Percentiles rank a stretch among this genome's conserved stretches.
Conservation (phyloP, 2,888 invertebrate species). For the Coelinius sp. region DNA sequence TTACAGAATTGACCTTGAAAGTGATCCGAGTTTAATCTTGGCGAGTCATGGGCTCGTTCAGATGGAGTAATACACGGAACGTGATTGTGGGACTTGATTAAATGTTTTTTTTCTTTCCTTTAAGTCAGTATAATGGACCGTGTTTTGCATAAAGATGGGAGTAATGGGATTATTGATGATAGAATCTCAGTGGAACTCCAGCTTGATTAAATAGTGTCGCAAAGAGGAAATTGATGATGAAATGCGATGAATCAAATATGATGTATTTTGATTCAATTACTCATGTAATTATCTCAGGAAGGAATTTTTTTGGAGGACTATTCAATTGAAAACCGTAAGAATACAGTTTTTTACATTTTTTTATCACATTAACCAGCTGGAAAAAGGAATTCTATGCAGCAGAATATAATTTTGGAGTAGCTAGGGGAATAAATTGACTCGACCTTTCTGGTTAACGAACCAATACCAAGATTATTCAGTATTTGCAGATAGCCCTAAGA, state of each 20-base stretch:
- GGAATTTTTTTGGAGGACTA: no score
- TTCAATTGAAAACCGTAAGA: no score
- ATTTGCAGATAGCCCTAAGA: background rate
- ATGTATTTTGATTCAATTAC: no score
- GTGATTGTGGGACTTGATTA: conserved; percentile 5
- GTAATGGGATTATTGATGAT: background rate
- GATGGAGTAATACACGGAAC: conserved; percentile 8
- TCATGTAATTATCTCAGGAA: no score
- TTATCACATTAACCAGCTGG: no score
- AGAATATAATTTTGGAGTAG: background rate
- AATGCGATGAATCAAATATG: no score
- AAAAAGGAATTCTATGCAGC: background rate
- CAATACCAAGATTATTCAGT: background rate
- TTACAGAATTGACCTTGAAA: conserved; percentile 24
- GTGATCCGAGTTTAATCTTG: conserved; percentile 28
- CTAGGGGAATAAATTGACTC: conserved; percentile 17
- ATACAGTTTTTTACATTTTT: no score
- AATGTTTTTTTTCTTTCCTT: background rate
- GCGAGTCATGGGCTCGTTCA: conserved; percentile 13
- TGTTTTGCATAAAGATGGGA: conserved; percentile 5
- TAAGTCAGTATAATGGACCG: background rate
- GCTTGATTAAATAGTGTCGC: background rate
- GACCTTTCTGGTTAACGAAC: conserved; percentile 18
- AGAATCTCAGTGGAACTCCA: background rate
- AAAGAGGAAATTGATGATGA: no score